phyloP scores from a whole-genome alignment of 2,888 invertebrate species.

The Incurvaria masculella region DNA sequence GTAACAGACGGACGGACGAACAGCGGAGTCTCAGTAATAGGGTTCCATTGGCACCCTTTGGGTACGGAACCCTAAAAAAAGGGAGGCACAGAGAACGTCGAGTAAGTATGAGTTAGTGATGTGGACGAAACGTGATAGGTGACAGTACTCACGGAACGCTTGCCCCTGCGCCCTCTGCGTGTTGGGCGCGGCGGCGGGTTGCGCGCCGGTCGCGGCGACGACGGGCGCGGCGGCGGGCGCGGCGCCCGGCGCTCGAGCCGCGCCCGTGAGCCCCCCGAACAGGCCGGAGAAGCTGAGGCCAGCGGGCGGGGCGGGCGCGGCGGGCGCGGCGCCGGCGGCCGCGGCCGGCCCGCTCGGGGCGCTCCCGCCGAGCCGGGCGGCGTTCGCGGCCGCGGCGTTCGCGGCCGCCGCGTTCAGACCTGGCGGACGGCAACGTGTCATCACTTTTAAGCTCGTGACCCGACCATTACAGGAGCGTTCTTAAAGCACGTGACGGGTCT shows the following conservation, averaged over 20 bases:
- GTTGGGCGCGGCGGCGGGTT: slow-evolving; percentile 18
- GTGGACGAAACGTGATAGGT: no score
- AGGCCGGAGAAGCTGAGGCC: slow-evolving; percentile 1
- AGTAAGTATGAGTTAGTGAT: no score
- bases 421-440: no score
- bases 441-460: slow-evolving; percentile 29
- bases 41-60: no score
- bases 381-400: slow-evolving; percentile 17
- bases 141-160: no score
- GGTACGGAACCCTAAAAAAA: no score
- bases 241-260: slow-evolving; percentile 11
- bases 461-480: slow-evolving; percentile 28
- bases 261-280: slow-evolving; percentile 1
- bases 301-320: neutral
- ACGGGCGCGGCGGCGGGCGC: slow-evolving; percentile 12
- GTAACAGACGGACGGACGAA: no score
- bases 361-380: slow-evolving; percentile 7
- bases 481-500: slow-evolving; percentile 31
- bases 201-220: slow-evolving; percentile 20
- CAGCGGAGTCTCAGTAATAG: no score
- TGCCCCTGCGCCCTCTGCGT: slow-evolving; percentile 6
- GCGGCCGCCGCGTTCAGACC: slow-evolving; percentile 32
- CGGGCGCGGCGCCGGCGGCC: slow-evolving; percentile 2
- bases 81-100: no score
- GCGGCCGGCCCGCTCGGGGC: neutral